Evolutionary conservation across 2,888 invertebrate species (phyloP), one percentile per base, ranked within the genome.

Genomic region (Machimus rusticus): DNA sequence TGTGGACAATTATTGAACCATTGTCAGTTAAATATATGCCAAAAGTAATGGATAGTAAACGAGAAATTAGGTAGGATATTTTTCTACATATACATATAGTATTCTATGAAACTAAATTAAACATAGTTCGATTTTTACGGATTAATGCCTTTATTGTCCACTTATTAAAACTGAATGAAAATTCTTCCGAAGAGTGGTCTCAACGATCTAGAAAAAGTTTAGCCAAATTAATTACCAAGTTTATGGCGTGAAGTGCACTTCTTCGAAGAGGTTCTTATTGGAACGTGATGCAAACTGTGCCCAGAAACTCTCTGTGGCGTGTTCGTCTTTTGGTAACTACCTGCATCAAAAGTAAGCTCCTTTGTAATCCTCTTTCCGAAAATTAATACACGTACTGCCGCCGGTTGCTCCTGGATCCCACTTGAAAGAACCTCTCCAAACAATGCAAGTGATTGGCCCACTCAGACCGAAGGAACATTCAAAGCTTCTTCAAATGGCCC

Each of bases 381-480:
- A 81, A 81, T 81, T 55, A 81, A 81, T 81, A 81, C 81, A 81
- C 34, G 55, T 55, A 19, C 55, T 81, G 81, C 0, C 12, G 51
- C 31, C 51, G 28, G 79, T 46, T 43, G 79, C 19, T 57, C 34
- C 6, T 81, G 19, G 81, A 81, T 81, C 55, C 81, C 55, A 28
- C 81, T 81, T 55, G 55, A 55, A 34, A 6, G 66, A 66, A 81
- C n/a, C 28, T 51, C 51, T 51, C 46, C 79, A 55, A 81, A 81
- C 81, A 81, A 81, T 81, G 55, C 51, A 81, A 81, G 81, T 81
- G 81, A 81, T 81, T 81, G 81, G 81, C 28, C 51, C 81, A 39
- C 81, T 81, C 55, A 31, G 55, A 55, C 55, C 31, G 23, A 55
- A 81, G 81, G 16, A 55, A 55, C 81, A 81, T 81, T 81, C 57